These are phyloP conservation scores for Rhopilema esculentum DNA, from an alignment of 30 jellyfish, hydroid and myxozoan genomes.

Conservation along the genomic window DNA sequence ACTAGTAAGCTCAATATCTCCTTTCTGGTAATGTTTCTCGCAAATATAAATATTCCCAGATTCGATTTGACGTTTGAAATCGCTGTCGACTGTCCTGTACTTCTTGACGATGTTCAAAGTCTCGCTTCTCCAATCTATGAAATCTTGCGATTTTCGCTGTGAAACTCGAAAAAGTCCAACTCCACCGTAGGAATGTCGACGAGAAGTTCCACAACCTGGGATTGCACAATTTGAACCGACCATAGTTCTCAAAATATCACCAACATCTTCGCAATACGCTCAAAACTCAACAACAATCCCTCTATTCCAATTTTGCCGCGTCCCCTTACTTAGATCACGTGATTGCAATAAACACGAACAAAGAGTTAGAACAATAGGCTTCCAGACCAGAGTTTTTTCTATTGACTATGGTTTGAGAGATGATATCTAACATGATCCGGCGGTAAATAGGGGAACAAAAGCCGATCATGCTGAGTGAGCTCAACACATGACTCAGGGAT, in stretches of 20 bases:
- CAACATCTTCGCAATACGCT: neutral
- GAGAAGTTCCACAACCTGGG: slow-evolving; percentile 38
- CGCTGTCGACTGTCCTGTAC: slow-evolving; percentile 37
- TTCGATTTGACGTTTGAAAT: slow-evolving; percentile 23
- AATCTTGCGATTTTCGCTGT: slow-evolving; percentile 31
- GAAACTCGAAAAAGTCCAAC: slow-evolving; percentile 19
- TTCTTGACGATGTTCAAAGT: slow-evolving; percentile 3
- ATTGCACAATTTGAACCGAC: slow-evolving; percentile 32
- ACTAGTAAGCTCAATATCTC: slow-evolving; percentile 41
- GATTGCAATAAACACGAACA: slow-evolving; percentile 11
- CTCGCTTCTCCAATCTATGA: slow-evolving; percentile 13
- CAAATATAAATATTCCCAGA: slow-evolving; percentile 17
- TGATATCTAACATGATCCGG: neutral
- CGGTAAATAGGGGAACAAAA: neutral
- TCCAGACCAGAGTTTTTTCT: neutral
- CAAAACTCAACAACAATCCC: slow-evolving; percentile 3
- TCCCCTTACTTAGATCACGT: slow-evolving; percentile 52
- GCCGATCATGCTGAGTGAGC: neutral
- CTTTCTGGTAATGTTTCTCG: slow-evolving; percentile 44
- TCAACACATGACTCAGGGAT: neutral
- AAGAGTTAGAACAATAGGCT: neutral
- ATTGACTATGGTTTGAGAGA: neutral
- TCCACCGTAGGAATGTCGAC: slow-evolving; percentile 18
- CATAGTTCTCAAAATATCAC: slow-evolving; percentile 6
- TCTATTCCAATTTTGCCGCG: slow-evolving; percentile 1